phyloP scores from a whole-genome alignment of 2,113 vertebrate species.

The Craseonycteris thonglongyai region DNA sequence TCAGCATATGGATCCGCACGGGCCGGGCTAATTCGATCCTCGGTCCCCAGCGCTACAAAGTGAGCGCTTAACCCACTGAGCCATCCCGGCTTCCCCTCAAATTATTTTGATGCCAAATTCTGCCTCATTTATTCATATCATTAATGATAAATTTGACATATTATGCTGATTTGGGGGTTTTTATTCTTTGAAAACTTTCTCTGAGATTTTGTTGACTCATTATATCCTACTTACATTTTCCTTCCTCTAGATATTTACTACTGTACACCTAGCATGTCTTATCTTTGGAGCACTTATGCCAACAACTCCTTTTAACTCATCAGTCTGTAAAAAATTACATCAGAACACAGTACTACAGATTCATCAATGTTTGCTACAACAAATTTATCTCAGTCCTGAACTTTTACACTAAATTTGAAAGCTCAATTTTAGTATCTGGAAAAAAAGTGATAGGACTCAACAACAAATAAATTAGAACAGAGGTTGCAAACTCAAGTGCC shows the following conservation, averaged over 20 bases:
- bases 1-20: too few relatives aligned
- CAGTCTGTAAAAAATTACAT: background rate
- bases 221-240: background rate
- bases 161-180: background rate
- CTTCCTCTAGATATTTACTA: background rate
- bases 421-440: background rate
- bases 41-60: too few relatives aligned
- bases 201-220: background rate
- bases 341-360: background rate
- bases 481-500: background rate
- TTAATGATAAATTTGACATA: background rate
- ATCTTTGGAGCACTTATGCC: background rate
- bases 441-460: background rate
- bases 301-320: background rate
- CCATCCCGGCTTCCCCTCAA: too few relatives aligned
- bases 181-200: background rate
- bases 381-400: background rate
- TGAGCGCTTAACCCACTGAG: too few relatives aligned
- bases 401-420: background rate
- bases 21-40: too few relatives aligned
- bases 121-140: background rate
- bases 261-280: background rate
- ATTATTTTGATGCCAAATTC: background rate
- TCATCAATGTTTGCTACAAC: background rate
- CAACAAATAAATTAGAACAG: background rate